Conservation (phyloP, 2,888 invertebrate genomes). For the Chironomus tentans region DNA sequence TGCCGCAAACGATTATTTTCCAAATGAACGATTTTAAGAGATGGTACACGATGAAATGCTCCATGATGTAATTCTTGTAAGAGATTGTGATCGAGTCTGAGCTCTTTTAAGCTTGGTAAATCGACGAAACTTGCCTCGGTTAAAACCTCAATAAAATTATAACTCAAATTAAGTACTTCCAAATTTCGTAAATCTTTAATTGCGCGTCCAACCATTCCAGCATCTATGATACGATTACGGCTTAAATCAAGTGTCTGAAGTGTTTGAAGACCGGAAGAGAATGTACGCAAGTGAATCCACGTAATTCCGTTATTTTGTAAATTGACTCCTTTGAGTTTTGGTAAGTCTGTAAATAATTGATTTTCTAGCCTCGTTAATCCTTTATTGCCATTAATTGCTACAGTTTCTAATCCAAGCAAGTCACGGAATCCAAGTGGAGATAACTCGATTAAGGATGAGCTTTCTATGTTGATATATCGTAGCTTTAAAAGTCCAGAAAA, state of each 20-base stretch:
- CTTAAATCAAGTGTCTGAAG: slow-evolving; percentile 59
- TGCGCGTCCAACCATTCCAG: slow-evolving; percentile 71
- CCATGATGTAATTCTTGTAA: slow-evolving; percentile 69
- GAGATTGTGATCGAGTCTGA: slow-evolving; percentile 61
- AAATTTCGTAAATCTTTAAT: slow-evolving; percentile 65
- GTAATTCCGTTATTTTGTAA: slow-evolving; percentile 66
- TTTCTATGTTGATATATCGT: slow-evolving; percentile 64
- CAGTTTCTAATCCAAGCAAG: slow-evolving; percentile 61
- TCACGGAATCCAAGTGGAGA: slow-evolving; percentile 60
- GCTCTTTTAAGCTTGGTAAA: slow-evolving; percentile 56
- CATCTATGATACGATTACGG: slow-evolving; percentile 66
- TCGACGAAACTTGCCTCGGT: slow-evolving; percentile 73
- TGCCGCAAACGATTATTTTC: slow-evolving; percentile 66
- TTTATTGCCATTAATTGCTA: slow-evolving; percentile 63
- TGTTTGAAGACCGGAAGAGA: slow-evolving; percentile 57
- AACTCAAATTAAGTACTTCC: slow-evolving; percentile 58
- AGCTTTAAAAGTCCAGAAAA: slow-evolving; percentile 62
- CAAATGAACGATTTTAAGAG: slow-evolving; percentile 60
- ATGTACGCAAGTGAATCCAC: slow-evolving; percentile 67
- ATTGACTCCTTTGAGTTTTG: slow-evolving; percentile 60
- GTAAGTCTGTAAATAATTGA: slow-evolving; percentile 60
- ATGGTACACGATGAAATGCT: slow-evolving; percentile 70
- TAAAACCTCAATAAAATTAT: slow-evolving; percentile 61
- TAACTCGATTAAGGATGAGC: slow-evolving; percentile 54
- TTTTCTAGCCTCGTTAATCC: slow-evolving; percentile 60